A percentile compares a stretch with the other conserved stretches of the same genome.
Conservation (phyloP, 2,113 vertebrate species). For the Centropus bengalensis region DNA sequence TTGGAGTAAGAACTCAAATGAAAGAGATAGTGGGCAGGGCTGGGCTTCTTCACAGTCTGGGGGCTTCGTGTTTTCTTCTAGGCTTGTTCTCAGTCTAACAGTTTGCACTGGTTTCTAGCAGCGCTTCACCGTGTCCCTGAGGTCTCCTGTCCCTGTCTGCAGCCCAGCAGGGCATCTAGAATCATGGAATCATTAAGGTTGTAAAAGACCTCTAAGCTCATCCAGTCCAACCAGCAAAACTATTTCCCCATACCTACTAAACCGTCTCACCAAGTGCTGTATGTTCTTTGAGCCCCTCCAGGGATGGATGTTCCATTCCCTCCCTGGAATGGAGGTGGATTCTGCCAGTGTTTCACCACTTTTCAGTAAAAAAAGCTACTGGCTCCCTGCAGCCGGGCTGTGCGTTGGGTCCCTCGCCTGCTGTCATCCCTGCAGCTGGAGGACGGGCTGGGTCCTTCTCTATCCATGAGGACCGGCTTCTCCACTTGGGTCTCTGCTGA, state of each 20-base stretch:
- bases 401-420: fast-evolving
- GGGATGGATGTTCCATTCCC: too few species aligned
- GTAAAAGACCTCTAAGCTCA: too few species aligned
- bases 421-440: not conserved
- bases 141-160: not conserved
- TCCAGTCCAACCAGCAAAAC: too few species aligned
- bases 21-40: not conserved
- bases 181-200: too few species aligned
- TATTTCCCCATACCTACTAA: too few species aligned
- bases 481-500: not conserved
- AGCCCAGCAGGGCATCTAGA: not conserved
- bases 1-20: not conserved
- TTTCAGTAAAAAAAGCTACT: not conserved
- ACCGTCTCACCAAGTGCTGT: too few species aligned
- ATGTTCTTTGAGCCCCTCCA: too few species aligned
- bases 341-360: too few species aligned
- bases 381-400: not conserved
- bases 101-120: not conserved
- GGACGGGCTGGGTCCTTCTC: not conserved
- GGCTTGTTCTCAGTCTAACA: not conserved
- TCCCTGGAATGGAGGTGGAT: too few species aligned
- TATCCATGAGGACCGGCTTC: not conserved
- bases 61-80: not conserved
- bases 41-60: not conserved
- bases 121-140: not conserved